Percentiles rank a stretch among this genome's conserved stretches.
Evolutionary conservation across 1,140 invertebrate genomes (phyloP).

Genomic region (Drosophila pruinosa): DNA sequence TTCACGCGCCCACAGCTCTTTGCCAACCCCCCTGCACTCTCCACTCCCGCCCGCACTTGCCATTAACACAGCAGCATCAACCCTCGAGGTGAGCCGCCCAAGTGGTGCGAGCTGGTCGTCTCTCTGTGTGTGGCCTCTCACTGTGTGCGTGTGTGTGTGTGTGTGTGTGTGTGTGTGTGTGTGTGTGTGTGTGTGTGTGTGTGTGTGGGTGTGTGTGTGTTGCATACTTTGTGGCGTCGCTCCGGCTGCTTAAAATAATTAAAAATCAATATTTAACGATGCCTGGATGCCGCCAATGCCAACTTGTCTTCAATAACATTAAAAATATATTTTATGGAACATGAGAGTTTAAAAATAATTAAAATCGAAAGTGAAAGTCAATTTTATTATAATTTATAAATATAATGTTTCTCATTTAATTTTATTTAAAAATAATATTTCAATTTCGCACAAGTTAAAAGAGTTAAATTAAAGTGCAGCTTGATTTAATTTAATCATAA

Average conservation of each 20-base stretch:
- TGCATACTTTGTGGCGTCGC: slow-evolving; percentile 69
- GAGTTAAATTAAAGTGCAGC: too few relatives aligned
- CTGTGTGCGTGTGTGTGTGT: slow-evolving; percentile 34
- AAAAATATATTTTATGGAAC: too few relatives aligned
- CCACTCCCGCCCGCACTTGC: background rate
- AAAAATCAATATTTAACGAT: slow-evolving; percentile 80
- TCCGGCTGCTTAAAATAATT: slow-evolving; percentile 76
- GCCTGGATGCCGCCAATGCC: slow-evolving; percentile 19
- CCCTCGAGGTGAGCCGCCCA: slow-evolving; percentile 56
- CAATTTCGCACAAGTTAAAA: too few relatives aligned
- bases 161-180: slow-evolving; percentile 36
- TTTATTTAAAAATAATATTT: too few relatives aligned
- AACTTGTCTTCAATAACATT: background rate
- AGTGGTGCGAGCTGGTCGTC: slow-evolving; percentile 46
- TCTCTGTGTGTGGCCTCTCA: slow-evolving; percentile 57
- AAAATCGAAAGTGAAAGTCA: too few relatives aligned
- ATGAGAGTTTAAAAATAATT: too few relatives aligned
- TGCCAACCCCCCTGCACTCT: background rate
- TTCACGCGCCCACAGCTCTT: too few relatives aligned
- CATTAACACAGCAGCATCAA: slow-evolving; percentile 56
- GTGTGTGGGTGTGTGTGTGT: slow-evolving; percentile 40
- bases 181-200: slow-evolving; percentile 31
- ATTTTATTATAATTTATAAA: too few relatives aligned
- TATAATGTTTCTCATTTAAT: too few relatives aligned
- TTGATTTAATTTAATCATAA: too few relatives aligned